Evolutionary conservation across 2,888 invertebrate species (phyloP).

Genomic region (Epirrita christyi): DNA sequence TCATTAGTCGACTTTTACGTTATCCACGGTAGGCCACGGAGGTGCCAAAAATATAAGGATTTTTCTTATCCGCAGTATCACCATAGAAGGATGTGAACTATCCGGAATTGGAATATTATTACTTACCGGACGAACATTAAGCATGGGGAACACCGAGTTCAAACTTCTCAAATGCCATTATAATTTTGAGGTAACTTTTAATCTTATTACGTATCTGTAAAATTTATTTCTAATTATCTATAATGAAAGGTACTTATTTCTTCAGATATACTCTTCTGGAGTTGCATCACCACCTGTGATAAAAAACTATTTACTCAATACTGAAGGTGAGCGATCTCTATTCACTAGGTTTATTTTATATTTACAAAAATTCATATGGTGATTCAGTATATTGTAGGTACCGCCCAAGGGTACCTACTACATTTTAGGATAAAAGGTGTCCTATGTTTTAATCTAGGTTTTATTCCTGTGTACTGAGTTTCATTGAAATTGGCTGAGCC

Average conservation of each 20-base stretch:
- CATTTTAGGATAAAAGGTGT: too few species aligned
- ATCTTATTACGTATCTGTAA: too few species aligned
- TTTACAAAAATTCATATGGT: too few species aligned
- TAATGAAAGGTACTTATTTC: neutral
- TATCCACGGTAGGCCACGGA: too few species aligned
- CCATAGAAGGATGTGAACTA: slow-evolving; percentile 58
- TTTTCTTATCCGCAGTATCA: slow-evolving; percentile 49
- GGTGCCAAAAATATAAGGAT: neutral
- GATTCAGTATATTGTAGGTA: too few species aligned
- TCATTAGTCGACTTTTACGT: too few species aligned
- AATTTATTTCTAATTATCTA: neutral
- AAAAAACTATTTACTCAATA: slow-evolving; percentile 55
- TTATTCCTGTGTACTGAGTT: too few species aligned
- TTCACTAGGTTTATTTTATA: too few species aligned
- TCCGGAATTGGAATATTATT: slow-evolving; percentile 51
- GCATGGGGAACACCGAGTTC: slow-evolving; percentile 53
- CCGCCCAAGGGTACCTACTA: too few species aligned
- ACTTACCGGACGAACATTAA: slow-evolving; percentile 49
- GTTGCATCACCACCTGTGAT: slow-evolving; percentile 56
- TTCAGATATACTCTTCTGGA: slow-evolving; percentile 53
- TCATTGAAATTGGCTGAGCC: too few species aligned
- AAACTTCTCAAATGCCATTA: slow-evolving; percentile 49
- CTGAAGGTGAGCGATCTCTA: slow-evolving; percentile 45
- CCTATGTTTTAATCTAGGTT: too few species aligned
- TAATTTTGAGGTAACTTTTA: slow-evolving; percentile 64